Percentiles rank a stretch among this genome's conserved stretches.
These are phyloP conservation scores for Platycercus adscitus DNA, from an alignment of 2,113 vertebrate species.

Conservation along the genomic window DNA sequence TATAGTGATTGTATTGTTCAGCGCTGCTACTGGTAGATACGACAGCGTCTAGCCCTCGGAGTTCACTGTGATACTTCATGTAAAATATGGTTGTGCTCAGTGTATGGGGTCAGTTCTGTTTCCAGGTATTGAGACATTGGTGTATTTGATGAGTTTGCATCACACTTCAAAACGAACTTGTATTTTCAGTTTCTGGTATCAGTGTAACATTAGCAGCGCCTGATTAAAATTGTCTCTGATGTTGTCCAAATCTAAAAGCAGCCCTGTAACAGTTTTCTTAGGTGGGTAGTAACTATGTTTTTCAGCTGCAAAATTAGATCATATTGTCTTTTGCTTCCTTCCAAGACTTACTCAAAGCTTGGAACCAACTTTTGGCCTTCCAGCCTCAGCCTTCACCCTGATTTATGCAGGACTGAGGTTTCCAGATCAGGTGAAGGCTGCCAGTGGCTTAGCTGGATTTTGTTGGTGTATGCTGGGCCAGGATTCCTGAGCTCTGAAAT, in stretches of 20 bases:
- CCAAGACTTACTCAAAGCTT: background rate
- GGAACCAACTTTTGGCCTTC: background rate
- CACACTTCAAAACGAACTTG: background rate
- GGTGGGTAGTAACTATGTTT: background rate
- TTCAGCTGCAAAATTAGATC: background rate
- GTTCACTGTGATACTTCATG: background rate
- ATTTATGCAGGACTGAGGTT: background rate
- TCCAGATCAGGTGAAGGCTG: rapidly evolving
- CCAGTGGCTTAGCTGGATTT: background rate
- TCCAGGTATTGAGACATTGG: background rate
- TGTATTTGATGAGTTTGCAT: background rate
- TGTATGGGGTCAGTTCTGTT: background rate
- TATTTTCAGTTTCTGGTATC: background rate
- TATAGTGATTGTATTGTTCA: background rate
- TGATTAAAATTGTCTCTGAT: rapidly evolving
- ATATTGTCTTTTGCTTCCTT: background rate
- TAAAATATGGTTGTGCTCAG: background rate
- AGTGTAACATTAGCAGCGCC: background rate
- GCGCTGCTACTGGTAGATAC: background rate
- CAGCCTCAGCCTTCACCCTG: background rate
- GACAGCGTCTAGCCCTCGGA: background rate
- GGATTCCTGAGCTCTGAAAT: background rate
- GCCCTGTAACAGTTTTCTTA: background rate
- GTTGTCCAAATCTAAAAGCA: background rate
- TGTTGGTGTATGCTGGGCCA: background rate